Evolutionary conservation across 1,140 invertebrate species (phyloP).

Genomic region (Bombus haemorrhoidalis): DNA sequence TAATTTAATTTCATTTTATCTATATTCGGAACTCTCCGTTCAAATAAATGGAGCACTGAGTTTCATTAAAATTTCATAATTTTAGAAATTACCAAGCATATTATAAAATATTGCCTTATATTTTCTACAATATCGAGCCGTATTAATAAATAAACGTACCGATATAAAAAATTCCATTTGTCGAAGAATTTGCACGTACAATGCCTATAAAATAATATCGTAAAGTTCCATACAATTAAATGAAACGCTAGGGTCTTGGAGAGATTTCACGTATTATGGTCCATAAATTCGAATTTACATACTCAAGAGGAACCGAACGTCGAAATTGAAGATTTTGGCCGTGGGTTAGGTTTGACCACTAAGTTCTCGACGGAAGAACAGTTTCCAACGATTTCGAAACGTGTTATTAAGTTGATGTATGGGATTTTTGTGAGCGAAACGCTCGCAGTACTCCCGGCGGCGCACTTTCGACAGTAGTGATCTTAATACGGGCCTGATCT

Average conservation of each 20-base stretch:
- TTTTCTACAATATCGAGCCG: too few relatives aligned
- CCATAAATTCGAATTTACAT: not conserved
- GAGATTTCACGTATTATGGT: not conserved
- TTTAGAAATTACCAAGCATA: too few relatives aligned
- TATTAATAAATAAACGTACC: too few relatives aligned
- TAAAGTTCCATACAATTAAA: not conserved
- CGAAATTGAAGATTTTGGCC: not conserved
- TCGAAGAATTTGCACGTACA: not conserved
- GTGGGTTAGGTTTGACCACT: not conserved
- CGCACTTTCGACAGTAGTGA: slow-evolving; percentile 3
- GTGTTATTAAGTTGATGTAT: slow-evolving; percentile 21
- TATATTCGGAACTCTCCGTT: too few relatives aligned
- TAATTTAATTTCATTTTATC: too few relatives aligned
- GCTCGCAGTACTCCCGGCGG: not conserved
- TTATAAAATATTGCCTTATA: too few relatives aligned
- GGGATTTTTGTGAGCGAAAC: slow-evolving; percentile 2
- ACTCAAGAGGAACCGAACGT: not conserved
- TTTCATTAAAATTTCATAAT: too few relatives aligned
- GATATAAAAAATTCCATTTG: not conserved
- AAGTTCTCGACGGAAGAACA: slow-evolving; percentile 1
- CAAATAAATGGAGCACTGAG: too few relatives aligned
- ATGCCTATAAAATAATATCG: not conserved
- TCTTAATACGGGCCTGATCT: slow-evolving; percentile 4
- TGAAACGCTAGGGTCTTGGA: not conserved
- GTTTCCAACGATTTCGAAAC: slow-evolving; percentile 10